Evolutionary conservation across 2,888 invertebrate genomes (phyloP).

Genomic region (Diabrotica balteata): DNA sequence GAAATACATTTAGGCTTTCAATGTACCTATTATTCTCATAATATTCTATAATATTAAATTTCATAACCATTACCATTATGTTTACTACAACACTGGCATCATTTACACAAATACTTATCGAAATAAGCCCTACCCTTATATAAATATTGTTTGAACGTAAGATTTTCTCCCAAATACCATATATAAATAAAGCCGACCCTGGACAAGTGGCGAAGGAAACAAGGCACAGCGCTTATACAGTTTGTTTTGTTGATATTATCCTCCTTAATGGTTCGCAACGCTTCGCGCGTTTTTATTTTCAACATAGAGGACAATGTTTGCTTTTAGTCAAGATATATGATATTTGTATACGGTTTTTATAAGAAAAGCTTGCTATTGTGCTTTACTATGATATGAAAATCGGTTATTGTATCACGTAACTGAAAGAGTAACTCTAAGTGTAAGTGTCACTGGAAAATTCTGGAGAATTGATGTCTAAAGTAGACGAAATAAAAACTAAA

Average conservation of each 20-base stretch:
- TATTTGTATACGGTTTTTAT: conserved; percentile 23
- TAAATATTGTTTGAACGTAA: neutral
- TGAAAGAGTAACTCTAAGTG: neutral
- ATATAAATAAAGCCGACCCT: conserved; percentile 20
- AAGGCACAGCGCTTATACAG: conserved; percentile 29
- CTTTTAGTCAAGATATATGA: conserved; percentile 34
- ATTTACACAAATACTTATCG: too few relatives aligned
- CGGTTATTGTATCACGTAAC: conserved; percentile 13
- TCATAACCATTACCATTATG: too few relatives aligned
- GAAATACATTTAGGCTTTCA: too few relatives aligned
- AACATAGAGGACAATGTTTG: conserved; percentile 29
- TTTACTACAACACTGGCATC: too few relatives aligned
- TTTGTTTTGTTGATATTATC: conserved; percentile 44
- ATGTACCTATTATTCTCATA: too few relatives aligned
- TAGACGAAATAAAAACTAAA: too few relatives aligned
- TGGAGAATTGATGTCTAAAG: neutral
- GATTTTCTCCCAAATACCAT: conserved; percentile 16
- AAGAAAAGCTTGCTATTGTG: conserved; percentile 17
- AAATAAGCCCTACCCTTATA: too few relatives aligned
- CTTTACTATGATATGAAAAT: conserved; percentile 23
- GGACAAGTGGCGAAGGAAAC: conserved; percentile 27
- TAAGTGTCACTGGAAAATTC: conserved; percentile 15
- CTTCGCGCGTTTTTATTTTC: conserved; percentile 33
- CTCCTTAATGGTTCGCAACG: conserved; percentile 44
- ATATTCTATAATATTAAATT: too few relatives aligned